Conservation (phyloP, 2,888 invertebrate genomes). For the Eudemis profundana region DNA sequence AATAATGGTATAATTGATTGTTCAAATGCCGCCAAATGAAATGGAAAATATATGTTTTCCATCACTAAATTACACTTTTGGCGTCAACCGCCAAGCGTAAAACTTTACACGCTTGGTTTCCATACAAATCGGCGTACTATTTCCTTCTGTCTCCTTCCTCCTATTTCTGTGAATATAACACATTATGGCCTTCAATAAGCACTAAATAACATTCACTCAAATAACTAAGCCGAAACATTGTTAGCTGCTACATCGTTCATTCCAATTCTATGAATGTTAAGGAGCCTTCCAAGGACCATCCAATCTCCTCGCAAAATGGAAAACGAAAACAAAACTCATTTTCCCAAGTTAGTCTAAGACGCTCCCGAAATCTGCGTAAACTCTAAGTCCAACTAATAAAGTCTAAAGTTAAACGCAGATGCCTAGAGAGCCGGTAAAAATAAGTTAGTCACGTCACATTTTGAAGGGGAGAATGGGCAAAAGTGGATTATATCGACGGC, state of each 20-base stretch:
- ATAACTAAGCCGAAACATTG: constrained; percentile 12
- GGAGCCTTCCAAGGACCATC: constrained; percentile 32
- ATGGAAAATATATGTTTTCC: too few relatives aligned
- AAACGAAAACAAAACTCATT: constrained; percentile 41
- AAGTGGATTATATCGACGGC: constrained; percentile 77
- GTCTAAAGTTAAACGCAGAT: constrained; percentile 26
- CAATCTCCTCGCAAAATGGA: constrained; percentile 40
- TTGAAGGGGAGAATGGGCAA: constrained; percentile 65
- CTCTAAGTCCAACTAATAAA: constrained; percentile 28
- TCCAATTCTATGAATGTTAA: constrained; percentile 41
- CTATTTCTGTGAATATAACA: too few relatives aligned
- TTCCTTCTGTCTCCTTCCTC: too few relatives aligned
- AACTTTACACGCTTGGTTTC: too few relatives aligned
- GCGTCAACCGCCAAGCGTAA: too few relatives aligned
- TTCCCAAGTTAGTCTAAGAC: neutral
- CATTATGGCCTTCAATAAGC: neutral
- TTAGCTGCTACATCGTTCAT: constrained; percentile 20
- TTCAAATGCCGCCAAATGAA: too few relatives aligned
- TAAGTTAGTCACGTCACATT: constrained; percentile 55
- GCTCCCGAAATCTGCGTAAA: constrained; percentile 6
- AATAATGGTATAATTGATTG: too few relatives aligned
- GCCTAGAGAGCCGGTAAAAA: constrained; percentile 28
- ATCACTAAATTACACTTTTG: too few relatives aligned
- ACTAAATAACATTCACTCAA: neutral
- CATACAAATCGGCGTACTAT: too few relatives aligned